phyloP scores from a whole-genome alignment of 1,140 invertebrate genomes.

The Cepaea nemoralis region DNA sequence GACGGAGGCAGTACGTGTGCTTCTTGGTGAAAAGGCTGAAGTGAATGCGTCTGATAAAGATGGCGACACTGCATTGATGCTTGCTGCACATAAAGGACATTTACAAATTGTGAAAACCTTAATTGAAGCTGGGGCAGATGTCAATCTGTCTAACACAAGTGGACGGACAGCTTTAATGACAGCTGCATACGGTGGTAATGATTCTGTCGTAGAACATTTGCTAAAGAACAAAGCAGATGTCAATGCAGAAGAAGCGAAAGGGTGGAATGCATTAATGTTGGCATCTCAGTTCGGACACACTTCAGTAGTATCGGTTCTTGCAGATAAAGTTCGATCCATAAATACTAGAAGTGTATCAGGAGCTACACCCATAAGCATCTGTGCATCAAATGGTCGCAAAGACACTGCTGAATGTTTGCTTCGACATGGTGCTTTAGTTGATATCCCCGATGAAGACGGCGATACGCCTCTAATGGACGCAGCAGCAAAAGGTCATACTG shows the following conservation, averaged over 20 bases:
- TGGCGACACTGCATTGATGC: not conserved
- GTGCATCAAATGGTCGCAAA: conserved; percentile 22
- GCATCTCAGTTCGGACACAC: not conserved
- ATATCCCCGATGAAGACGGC: conserved; percentile 39
- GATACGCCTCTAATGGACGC: conserved; percentile 43
- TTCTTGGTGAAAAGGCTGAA: too few relatives aligned
- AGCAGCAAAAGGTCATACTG: conserved; percentile 27
- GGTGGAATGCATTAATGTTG: conserved; percentile 14
- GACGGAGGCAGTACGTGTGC: too few relatives aligned
- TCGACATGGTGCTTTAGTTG: conserved; percentile 30
- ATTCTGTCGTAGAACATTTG: not conserved
- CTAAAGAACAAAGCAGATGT: not conserved
- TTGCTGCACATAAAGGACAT: not conserved
- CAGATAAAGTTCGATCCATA: not conserved
- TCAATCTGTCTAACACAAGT: conserved; percentile 1
- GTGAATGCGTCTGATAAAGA: conserved; percentile 4
- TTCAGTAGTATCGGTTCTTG: not conserved
- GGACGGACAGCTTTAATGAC: not conserved
- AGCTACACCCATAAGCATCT: not conserved
- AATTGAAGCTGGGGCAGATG: conserved; percentile 14
- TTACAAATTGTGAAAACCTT: not conserved
- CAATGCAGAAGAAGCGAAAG: not conserved
- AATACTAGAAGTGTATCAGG: conserved; percentile 2
- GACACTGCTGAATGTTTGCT: conserved; percentile 30
- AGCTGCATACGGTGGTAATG: not conserved